These are phyloP conservation scores for Trichonephila clavipes DNA, from an alignment of 1,140 invertebrate genomes.

Conservation along the genomic window DNA sequence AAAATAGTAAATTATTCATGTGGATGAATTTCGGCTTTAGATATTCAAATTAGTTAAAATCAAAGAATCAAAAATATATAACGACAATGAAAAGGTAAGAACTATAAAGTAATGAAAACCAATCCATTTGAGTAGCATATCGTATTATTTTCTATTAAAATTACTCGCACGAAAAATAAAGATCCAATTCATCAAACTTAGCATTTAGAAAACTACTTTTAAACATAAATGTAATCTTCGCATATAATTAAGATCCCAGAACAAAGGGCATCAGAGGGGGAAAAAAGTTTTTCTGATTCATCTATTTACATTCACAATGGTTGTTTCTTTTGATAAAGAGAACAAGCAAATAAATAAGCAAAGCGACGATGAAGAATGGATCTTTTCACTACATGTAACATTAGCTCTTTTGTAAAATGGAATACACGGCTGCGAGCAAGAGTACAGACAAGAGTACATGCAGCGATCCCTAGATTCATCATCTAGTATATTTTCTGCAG, in stretches of 20 bases:
- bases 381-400: conserved; percentile 7
- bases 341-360: conserved; percentile 7
- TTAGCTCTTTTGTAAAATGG: conserved; percentile 40
- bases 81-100: no score
- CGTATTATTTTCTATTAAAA: no score
- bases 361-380: neutral
- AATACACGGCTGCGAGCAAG: conserved; percentile 13
- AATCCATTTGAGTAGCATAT: no score
- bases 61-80: no score
- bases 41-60: no score
- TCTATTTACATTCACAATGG: neutral
- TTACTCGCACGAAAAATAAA: neutral
- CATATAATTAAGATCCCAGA: neutral
- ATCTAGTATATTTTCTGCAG: conserved; percentile 16
- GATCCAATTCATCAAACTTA: neutral
- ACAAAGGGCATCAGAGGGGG: neutral
- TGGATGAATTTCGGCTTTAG: no score
- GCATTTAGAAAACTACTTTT: neutral
- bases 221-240: neutral
- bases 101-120: no score
- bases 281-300: neutral
- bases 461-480: conserved; percentile 44
- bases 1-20: no score
- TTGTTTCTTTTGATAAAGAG: neutral
- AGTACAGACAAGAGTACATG: conserved; percentile 23